Evolutionary conservation across 2,888 invertebrate species (phyloP).

Genomic region (Melinaea menophilus): DNA sequence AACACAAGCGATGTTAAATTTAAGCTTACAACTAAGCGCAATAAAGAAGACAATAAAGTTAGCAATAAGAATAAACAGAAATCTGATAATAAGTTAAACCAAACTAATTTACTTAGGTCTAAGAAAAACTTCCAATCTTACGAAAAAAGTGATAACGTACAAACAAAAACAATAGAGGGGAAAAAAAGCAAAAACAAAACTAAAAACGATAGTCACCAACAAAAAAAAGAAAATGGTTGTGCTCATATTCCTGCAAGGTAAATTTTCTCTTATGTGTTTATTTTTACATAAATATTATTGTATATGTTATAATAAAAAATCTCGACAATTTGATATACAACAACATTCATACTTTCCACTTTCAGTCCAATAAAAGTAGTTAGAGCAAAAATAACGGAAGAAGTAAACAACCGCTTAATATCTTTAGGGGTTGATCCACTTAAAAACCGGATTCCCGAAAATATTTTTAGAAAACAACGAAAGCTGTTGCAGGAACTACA

Average conservation of each 20-base stretch:
- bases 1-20: slow-evolving; percentile 38
- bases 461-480: slow-evolving; percentile 76
- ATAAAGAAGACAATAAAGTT: slow-evolving; percentile 15
- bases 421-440: slow-evolving; percentile 81
- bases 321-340: too few relatives aligned
- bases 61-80: slow-evolving; percentile 10
- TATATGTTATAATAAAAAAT: too few relatives aligned
- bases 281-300: background rate
- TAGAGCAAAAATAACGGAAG: slow-evolving; percentile 67
- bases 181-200: slow-evolving; percentile 21
- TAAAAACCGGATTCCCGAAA: slow-evolving; percentile 77
- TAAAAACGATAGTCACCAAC: slow-evolving; percentile 8
- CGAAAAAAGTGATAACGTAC: slow-evolving; percentile 13
- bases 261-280: background rate
- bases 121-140: slow-evolving; percentile 17
- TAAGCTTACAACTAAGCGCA: slow-evolving; percentile 9
- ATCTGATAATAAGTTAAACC: slow-evolving; percentile 1
- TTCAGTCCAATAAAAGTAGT: slow-evolving; percentile 63
- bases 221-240: slow-evolving; percentile 25
- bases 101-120: slow-evolving; percentile 30
- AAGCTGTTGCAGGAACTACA: slow-evolving; percentile 77
- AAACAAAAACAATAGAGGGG: slow-evolving; percentile 21
- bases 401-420: slow-evolving; percentile 75
- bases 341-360: slow-evolving; percentile 13
- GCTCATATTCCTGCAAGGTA: slow-evolving; percentile 28